phyloP scores from a whole-genome alignment of 2,888 invertebrate species.

The Spialia ferax region DNA sequence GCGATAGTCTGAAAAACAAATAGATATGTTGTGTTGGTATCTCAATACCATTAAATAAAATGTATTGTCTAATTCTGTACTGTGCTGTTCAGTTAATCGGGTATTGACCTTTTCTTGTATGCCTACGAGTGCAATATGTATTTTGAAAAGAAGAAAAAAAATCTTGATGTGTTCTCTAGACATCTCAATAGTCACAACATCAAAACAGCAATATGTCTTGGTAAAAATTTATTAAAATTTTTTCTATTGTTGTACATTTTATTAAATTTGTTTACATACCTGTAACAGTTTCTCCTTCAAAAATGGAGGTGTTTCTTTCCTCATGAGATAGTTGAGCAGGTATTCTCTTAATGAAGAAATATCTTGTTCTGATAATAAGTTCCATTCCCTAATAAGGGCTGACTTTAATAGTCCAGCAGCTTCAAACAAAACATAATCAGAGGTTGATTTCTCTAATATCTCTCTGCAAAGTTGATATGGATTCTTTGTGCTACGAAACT shows the following conservation, averaged over 20 bases:
- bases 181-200: no score
- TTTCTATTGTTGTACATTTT: neutral
- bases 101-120: no score
- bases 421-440: slow-evolving; percentile 95
- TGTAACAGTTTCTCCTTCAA: slow-evolving; percentile 91
- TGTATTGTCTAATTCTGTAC: no score
- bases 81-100: no score
- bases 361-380: slow-evolving; percentile 89
- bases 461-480: slow-evolving; percentile 93
- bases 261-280: slow-evolving; percentile 66
- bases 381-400: slow-evolving; percentile 95
- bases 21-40: no score
- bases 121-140: no score
- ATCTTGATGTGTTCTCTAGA: no score
- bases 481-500: slow-evolving; percentile 93
- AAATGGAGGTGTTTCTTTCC: slow-evolving; percentile 90
- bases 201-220: no score
- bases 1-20: slow-evolving; percentile 89
- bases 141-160: no score
- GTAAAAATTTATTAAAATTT: no score
- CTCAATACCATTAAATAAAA: no score
- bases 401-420: slow-evolving; percentile 93
- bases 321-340: slow-evolving; percentile 92
- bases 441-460: slow-evolving; percentile 90
- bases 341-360: slow-evolving; percentile 91